A percentile compares a stretch with the other conserved stretches of the same genome.
Conservation (phyloP, 2,797 vertebrate species). For the Myotis pilosus region DNA sequence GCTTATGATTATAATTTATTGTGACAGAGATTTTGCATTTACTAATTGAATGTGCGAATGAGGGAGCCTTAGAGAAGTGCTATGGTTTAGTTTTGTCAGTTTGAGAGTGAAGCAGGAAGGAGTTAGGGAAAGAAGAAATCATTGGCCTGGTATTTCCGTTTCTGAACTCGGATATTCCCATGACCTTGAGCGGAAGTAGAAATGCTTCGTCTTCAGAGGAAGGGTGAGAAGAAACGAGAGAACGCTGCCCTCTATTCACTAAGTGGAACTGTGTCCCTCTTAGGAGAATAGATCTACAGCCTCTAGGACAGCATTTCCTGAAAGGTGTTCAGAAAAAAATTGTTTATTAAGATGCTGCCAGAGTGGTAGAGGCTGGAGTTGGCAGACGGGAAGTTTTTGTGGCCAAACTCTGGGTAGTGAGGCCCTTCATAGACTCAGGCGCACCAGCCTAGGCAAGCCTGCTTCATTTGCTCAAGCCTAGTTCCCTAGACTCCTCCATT, state of each 20-base stretch:
- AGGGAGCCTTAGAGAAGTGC: background rate
- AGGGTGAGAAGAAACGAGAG: background rate
- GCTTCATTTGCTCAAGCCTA: background rate
- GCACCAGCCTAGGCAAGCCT: background rate
- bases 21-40: slow-evolving; percentile 3
- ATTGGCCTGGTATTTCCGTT: background rate
- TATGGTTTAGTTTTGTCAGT: background rate
- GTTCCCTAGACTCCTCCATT: background rate
- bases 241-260: background rate
- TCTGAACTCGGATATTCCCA: background rate
- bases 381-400: background rate
- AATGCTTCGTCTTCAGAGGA: background rate
- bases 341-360: background rate
- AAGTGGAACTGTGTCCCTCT: background rate
- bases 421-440: background rate
- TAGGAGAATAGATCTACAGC: background rate
- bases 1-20: slow-evolving; percentile 54
- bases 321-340: background rate
- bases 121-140: background rate
- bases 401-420: background rate
- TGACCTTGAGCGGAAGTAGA: background rate
- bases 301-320: background rate
- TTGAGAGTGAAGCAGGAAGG: background rate
- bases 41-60: background rate
- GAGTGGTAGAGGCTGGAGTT: background rate